Base-by-base conservation (phyloP, 2,797 vertebrate genomes). In the Clamator glandarius region DNA sequence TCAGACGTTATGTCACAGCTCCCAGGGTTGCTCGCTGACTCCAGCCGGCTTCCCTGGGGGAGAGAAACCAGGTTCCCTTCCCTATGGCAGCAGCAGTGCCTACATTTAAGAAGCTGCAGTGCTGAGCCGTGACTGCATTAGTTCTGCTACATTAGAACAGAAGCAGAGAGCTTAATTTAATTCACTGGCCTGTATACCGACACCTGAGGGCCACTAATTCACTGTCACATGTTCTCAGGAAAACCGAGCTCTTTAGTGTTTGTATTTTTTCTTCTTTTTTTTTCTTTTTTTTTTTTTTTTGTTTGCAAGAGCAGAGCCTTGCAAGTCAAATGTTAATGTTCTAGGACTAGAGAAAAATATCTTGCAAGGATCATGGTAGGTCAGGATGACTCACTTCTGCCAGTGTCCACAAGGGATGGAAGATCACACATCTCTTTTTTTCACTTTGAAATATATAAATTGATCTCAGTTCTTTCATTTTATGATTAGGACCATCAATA, bases 191-290 rank as follows among this genome's bases (percentile, higher is more conserved):
- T 94, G 81, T 95, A 90, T 74, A 31, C 78, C 2, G 23, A 96
- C 96, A 96, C 96, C 93, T 96, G 96, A 96, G 94, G 94, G 81
- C 90, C 95, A 96, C 95, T 96, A 96, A 95, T 92, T 95, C 93
- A 95, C 92, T 96, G 94, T 92, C 95, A 95, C 19, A 3, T 94
- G 87, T 87, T 94, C 88, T 70, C 75, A 52, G 86, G 42, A 63
- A 96, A 87, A 84, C 64, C 61, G 76, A 63, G 50, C 44, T 89
- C 64, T 93, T 89, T 64, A 79, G n/a, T 1, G 2, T 46, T 81
- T 58, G n/a, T 23, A 16, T 18, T 44, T 50, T 35, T 21, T 11
- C 23, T 39, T 33, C 28, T 42, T n/a, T 41, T 41, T 14, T 58
- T 15, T n/a, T 18, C 10, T 20, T 39, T 41, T n/a, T 50, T 29